These are phyloP conservation scores for Chymomyza costata DNA, from an alignment of 1,140 invertebrate species.

Conservation along the genomic window DNA sequence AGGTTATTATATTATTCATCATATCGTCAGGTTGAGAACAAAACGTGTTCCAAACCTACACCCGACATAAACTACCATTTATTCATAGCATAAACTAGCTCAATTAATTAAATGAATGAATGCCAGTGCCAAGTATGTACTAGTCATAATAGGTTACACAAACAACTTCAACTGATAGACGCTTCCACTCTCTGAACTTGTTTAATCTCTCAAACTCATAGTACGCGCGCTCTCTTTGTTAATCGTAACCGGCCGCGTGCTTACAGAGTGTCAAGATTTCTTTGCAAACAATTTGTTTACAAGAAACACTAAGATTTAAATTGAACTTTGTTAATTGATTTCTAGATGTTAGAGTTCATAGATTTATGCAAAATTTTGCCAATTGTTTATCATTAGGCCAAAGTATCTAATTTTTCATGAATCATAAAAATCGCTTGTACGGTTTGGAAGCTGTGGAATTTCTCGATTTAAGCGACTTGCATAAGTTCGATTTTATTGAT, in stretches of 20 bases:
- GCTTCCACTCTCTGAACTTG: too few species aligned
- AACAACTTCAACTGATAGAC: too few species aligned
- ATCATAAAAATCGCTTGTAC: slow-evolving; percentile 53
- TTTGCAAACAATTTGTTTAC: slow-evolving; percentile 55
- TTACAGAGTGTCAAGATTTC: slow-evolving; percentile 32
- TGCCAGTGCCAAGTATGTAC: too few species aligned
- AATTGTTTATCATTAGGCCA: neutral
- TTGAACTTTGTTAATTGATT: slow-evolving; percentile 64
- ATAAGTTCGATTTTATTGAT: neutral
- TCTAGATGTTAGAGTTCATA: slow-evolving; percentile 12
- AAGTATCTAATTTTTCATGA: slow-evolving; percentile 61
- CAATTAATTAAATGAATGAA: slow-evolving; percentile 6
- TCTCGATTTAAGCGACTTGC: slow-evolving; percentile 22
- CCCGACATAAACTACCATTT: too few species aligned
- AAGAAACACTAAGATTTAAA: slow-evolving; percentile 59
- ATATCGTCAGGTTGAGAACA: too few species aligned
- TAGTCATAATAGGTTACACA: too few species aligned
- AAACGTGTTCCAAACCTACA: too few species aligned
- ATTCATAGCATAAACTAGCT: too few species aligned
- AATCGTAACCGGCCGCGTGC: slow-evolving; percentile 49
- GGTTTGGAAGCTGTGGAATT: slow-evolving; percentile 6
- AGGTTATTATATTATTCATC: too few species aligned
- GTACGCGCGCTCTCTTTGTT: too few species aligned
- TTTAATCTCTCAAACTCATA: too few species aligned
- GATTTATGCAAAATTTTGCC: slow-evolving; percentile 16